Evolutionary conservation across 1,140 invertebrate genomes (phyloP), one percentile per base, ranked within the genome.

Genomic region (Aphis craccivora): DNA sequence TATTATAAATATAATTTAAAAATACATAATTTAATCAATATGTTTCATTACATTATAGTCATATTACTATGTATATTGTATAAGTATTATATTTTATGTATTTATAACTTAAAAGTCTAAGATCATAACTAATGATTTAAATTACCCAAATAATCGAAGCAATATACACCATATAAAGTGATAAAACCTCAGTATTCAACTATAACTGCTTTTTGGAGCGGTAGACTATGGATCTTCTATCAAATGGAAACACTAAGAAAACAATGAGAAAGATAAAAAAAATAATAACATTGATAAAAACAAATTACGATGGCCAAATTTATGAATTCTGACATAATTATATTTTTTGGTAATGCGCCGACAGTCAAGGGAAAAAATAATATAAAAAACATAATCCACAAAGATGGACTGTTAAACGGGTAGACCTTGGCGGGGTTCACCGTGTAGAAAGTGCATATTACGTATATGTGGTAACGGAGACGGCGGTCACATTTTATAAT

Each of bases 401-500:
- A 86, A 25, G 35, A 40, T 37, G 51, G 35, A 25, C 48, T n/a
- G 43, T 45, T 87, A 87, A 45, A 87, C 18, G 45, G 7, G 45
- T 14, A 48, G 48, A 89, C 88, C 88, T 89, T 55, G 88, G 88
- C 35, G 8, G 35, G 48, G 51, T 55, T 55, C 51, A 55, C 51
- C 88, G 51, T 35, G 88, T 89, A 89, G 88, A 89, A 89, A 89
- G 88, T 55, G 35, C 35, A 35, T 88, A 43, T 1, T 84, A 40
- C 7, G n/a, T 35, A 53, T 6, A 11, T 18, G 43, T 23, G 76
- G 76, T 43, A 11, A 11, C 18, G 35, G 35, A 7, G 83, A 4
- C 11, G 45, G 30, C 87, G 48, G 86, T 51, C 45, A 35, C 37
- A 23, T 53, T 37, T 53, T 89, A 14, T 89, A 53, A 55, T 40